Base-by-base conservation (phyloP, 2,888 invertebrate species). In the Catocala fraxini region DNA sequence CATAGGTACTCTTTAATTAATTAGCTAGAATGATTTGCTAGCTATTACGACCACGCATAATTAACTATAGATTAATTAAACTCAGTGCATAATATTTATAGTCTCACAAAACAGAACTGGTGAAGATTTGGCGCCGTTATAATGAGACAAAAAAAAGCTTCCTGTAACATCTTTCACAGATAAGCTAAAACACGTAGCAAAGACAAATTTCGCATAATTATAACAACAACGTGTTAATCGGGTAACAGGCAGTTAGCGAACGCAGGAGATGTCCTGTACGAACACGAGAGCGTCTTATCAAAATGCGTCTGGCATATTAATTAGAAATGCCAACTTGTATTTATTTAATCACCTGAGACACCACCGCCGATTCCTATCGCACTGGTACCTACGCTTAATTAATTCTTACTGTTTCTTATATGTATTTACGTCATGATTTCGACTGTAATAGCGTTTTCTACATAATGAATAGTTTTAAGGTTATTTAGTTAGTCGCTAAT, bases 261-360 rank as follows among this genome's bases (percentile, higher is more conserved):
- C 83, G 84, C 83, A 80, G 79, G 89, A 90, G 90, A 88, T 88
- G 89, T 85, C 85, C 82, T 87, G 83, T 80, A 74, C 56, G 71
- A 75, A 74, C 76, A 75, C 74, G 74, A 76, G 71, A 79, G 79
- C 75, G 80, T 83, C 88, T 89, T 91, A 90, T 89, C 90, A 84
- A 81, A 77, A 77, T 88, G 90, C 91, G 91, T 89, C 92, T 92
- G 90, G 92, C 92, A 92, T 93, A 92, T 92, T 93, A 93, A 93
- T 92, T 90, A 91, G 88, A 83, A 82, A 87, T 81, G 88, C 87
- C 87, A 88, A 90, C 86, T 90, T 90, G 90, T 91, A 92, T 92
- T 91, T 91, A 90, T 92, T 90, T 90, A 91, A 93, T 92, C 92
- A 92, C 91, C 91, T 90, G 92, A 88, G 90, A 89, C 84, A 77